Evolutionary conservation across 1,140 invertebrate genomes (phyloP), one percentile per base, ranked within the genome.

Genomic region (Lerema accius): DNA sequence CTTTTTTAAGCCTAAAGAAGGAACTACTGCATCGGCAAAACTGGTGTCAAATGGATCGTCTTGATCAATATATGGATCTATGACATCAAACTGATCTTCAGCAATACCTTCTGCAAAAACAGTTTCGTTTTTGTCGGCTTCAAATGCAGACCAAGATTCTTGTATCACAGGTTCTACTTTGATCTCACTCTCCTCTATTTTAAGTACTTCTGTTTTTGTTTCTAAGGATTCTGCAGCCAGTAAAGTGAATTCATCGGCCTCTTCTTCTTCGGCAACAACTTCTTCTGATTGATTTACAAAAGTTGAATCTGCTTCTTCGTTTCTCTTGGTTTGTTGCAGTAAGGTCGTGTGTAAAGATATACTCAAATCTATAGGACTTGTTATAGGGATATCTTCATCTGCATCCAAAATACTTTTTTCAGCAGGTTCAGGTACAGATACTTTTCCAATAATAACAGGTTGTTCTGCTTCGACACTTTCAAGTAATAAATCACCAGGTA

Each of bases 41-140:
- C 95, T 94, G 6, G 96, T 97, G 78, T 97, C 96, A 76, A 98
- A 98, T 0, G 96, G 96, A 93, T 97, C 96, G 67, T 89, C 80
- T 73, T 84, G 73, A 69, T 82, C 82, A 51, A 84, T 49, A 61
- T 89, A 89, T 0, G 81, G 83, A 69, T 89, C 86, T 61, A 84
- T 48, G 5, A 88, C 78, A 70, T 89, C 86, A 63, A 88, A 73
- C 69, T 90, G 82, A 67, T 90, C 88, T 81, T 89, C 86, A 28
- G 96, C 87, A 62, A 97, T 94, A 72, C 94, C 94, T 53, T 95
- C 95, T 0, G 95, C 96, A 89, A 96, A 96, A 19, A 95, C 93
- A 14, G 95, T 96, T 78, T 97, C 96, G 72, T 97, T 97, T 10
- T 96, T 96, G 93, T 97, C 96, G 0, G 90, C 89, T 72, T 92